Evolutionary conservation across 1,140 invertebrate species (phyloP), one percentile per base, ranked within the genome.

Genomic region (Hermatobates lingyangjiaoensis): DNA sequence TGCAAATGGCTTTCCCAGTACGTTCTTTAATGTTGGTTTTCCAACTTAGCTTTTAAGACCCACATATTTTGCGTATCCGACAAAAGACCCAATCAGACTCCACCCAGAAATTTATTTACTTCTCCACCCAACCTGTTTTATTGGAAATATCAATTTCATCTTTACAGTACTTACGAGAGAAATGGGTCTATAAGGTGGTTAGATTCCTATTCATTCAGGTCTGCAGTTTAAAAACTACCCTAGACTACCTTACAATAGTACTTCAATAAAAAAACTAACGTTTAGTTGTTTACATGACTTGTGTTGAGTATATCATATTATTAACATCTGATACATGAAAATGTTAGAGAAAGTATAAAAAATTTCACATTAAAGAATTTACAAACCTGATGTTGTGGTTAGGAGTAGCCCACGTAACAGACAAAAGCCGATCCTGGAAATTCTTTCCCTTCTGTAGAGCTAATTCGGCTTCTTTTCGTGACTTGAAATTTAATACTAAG

Each of bases 381-480:
- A 45, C 14, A 30, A 55, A 58, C 57, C 57, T 54, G 25, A 56
- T 56, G 38, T 50, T 53, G 18, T 56, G 56, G 26, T 57, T 52
- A n/a, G 52, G 28, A 49, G 54, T 57, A 30, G 55, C 59, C 68
- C 69, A 72, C 12, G 64, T 65, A 27, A 70, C 56, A 26, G 61
- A 62, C 18, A 72, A 58, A 4, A 63, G 54, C 12, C 63, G 66
- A 56, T 76, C 78, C 58, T 77, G 74, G 61, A 82, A 79, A 56
- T 71, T 73, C 56, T 72, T 70, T n/a, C 79, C 78, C 61, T 79
- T 76, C 21, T 69, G 60, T 47, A 78, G 62, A 0, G 79, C 79
- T 7, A 74, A 66, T 64, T 87, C 83, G 1, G 83, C 83, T 55
- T 81, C 77, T 62, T 80, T 81, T 56, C 83, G 70, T 10, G 76